These are phyloP conservation scores for Carcharodon carcharias DNA, from an alignment of 2,797 vertebrate species.

Conservation along the genomic window DNA sequence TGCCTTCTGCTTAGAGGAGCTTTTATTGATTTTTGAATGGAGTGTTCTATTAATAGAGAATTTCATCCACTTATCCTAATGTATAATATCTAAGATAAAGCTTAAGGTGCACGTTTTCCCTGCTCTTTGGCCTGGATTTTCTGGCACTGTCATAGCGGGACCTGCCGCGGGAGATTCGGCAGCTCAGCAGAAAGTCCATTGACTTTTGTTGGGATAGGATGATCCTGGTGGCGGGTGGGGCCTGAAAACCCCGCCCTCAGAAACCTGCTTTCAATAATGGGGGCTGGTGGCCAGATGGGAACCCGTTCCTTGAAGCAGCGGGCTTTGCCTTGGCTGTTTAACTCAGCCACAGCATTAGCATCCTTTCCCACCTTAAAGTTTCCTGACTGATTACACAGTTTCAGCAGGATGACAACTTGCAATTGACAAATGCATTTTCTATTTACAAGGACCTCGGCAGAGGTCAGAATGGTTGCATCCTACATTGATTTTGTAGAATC, in stretches of 20 bases:
- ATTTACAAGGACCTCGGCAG: background rate
- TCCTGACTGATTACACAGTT: background rate
- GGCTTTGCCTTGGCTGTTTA: background rate
- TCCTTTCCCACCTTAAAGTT: background rate
- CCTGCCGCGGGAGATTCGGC: too few species aligned
- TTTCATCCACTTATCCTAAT: constrained; percentile 7
- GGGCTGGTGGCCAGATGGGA: background rate
- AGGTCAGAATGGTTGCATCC: background rate
- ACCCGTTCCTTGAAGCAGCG: background rate
- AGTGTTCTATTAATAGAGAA: background rate
- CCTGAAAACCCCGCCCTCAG: too few species aligned
- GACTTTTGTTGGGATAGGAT: too few species aligned
- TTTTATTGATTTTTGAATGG: background rate
- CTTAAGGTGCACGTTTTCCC: background rate
- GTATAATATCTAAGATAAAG: background rate
- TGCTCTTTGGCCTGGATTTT: background rate
- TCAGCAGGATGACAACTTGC: background rate
- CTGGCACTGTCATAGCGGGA: too few species aligned
- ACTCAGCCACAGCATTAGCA: too few species aligned
- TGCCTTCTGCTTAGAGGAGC: background rate
- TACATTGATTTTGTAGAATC: background rate
- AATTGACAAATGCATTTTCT: background rate
- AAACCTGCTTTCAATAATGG: background rate
- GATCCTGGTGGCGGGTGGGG: too few species aligned
- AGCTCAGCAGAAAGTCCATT: too few species aligned